phyloP scores from a whole-genome alignment of 2,113 vertebrate genomes.

The Caretta caretta region DNA sequence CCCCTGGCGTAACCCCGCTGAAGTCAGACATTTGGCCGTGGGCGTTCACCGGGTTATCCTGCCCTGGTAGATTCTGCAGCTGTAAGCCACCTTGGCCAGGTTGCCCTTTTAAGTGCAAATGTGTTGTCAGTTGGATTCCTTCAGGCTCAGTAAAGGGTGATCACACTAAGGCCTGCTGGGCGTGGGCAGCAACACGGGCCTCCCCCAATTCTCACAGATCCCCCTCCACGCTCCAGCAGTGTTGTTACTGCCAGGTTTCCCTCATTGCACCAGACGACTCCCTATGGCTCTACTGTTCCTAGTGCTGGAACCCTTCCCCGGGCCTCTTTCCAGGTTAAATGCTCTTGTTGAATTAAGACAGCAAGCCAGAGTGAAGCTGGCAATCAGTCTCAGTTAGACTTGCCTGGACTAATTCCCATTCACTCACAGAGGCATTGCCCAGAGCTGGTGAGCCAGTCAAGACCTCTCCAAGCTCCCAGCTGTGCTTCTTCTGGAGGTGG shows the following conservation, averaged over 20 bases:
- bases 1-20: not conserved
- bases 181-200: too few species aligned
- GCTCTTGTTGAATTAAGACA: conserved; percentile 13
- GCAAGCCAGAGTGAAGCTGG: conserved; percentile 10
- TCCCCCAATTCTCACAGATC: not conserved
- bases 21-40: not conserved
- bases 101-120: not conserved
- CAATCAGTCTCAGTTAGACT: not conserved
- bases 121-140: not conserved
- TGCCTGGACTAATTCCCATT: not conserved
- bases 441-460: not conserved
- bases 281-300: not conserved
- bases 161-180: not conserved
- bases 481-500: not conserved
- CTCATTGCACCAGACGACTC: not conserved
- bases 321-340: not conserved
- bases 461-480: not conserved
- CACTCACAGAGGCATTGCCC: not conserved
- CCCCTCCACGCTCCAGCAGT: not conserved
- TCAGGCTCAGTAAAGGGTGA: not conserved
- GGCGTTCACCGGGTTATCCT: rapidly evolving
- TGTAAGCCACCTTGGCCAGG: not conserved
- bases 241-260: not conserved
- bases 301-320: conserved; percentile 16
- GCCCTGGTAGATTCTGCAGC: not conserved